Evolutionary conservation across 2,888 invertebrate genomes (phyloP).

Genomic region (Psococerastis gibbosa): DNA sequence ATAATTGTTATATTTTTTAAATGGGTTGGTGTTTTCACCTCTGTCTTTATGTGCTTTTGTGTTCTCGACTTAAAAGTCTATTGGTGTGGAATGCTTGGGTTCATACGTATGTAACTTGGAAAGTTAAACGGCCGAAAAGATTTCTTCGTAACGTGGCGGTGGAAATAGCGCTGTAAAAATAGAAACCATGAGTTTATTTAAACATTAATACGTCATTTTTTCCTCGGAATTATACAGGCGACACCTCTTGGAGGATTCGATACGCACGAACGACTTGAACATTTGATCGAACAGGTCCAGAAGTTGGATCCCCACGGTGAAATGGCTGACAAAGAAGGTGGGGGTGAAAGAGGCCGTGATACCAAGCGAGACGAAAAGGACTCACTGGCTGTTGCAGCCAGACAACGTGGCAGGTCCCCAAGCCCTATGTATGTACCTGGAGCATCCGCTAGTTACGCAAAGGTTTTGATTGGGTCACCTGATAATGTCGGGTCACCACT

Average conservation of each 20-base stretch:
- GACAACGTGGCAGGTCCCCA: slow-evolving; percentile 32
- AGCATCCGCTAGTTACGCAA: slow-evolving; percentile 51
- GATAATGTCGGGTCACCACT: not conserved
- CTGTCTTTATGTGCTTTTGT: not conserved
- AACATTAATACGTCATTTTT: not conserved
- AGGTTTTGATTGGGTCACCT: slow-evolving; percentile 45
- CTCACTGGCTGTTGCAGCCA: not conserved
- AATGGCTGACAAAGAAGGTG: slow-evolving; percentile 1
- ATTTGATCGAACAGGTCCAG: slow-evolving; percentile 4
- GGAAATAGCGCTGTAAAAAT: slow-evolving; percentile 6
- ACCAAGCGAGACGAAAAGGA: not conserved
- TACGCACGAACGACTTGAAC: slow-evolving; percentile 7
- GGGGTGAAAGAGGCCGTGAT: not conserved
- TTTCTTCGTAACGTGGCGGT: not conserved
- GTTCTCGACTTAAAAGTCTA: not conserved
- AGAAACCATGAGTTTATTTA: not conserved
- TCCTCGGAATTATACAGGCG: slow-evolving; percentile 1
- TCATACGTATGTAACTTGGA: not conserved
- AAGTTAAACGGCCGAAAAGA: not conserved
- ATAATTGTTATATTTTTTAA: no score
- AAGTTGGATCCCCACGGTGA: slow-evolving; percentile 2
- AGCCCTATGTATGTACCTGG: slow-evolving; percentile 58
- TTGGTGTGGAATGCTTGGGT: not conserved
- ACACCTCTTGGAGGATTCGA: not conserved
- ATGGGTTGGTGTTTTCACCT: not conserved